Base-by-base conservation (phyloP, 2,888 invertebrate species). In the Nowickia ferox region DNA sequence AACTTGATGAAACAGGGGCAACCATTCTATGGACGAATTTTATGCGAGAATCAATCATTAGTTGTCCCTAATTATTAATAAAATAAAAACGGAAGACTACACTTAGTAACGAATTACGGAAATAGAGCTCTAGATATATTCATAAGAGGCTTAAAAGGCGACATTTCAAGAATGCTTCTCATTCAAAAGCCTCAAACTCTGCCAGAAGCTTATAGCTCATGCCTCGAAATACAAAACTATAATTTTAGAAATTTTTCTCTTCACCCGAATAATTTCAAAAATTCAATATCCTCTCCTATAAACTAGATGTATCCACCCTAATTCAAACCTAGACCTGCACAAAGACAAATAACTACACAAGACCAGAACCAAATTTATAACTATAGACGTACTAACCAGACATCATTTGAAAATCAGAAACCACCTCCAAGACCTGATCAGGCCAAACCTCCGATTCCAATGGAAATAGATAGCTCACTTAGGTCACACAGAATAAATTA, bases 111-210 rank as follows among this genome's bases (percentile, higher is more conserved):
- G 51, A 85, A 63, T 10, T 88, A 88, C 40, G 68, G 87, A 22
- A 88, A 87, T 76, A 84, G 87, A 71, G 87, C 87, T 15, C 57
- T 87, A 5, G 87, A 88, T 11, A 86, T 87, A 22, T 88, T 88
- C 38, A 63, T 87, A 19, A 68, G 87, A 22, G 81, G 81, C 1
- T 15, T 81, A 38, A 75, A 69, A 13, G 86, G 86, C 22, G 84
- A 87, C 38, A 9, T 82, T 10, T 81, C 76, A 13, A 61, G 57
- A 42, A 84, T 86, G 77, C 53, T 59, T 38, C 38, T 66, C 9
- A 72, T 74, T 46, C 65, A 65, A 42, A 65, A 42, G 19, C 74
- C 80, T 9, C 42, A 48, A 48, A 74, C 66, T 42, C 66, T 74
- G 1, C 80, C 68, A 15, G 74, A 81, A 40, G 68, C 80, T 3